Percentiles rank a stretch among this genome's conserved stretches.
These are phyloP conservation scores for Caenorhabditis sp. DNA, from an alignment of 2,888 invertebrate species.

Conservation along the genomic window DNA sequence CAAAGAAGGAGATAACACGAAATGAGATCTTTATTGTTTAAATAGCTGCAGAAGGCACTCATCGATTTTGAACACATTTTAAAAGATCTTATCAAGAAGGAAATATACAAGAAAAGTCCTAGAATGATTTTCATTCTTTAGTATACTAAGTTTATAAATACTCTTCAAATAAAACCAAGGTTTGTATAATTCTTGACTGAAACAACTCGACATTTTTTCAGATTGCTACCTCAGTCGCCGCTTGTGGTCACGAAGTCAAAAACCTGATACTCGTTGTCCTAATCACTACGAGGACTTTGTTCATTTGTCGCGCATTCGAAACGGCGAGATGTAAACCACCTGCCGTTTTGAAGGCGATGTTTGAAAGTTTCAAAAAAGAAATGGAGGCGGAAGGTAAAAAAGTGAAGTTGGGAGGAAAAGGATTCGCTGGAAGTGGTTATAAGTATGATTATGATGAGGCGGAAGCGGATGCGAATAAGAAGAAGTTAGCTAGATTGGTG, in stretches of 20 bases:
- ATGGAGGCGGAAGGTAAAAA: conserved; percentile 83
- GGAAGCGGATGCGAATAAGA: conserved; percentile 90
- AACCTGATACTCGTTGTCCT: conserved; percentile 91
- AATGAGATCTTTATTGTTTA: no score
- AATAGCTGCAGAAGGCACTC: no score
- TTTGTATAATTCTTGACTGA: no score
- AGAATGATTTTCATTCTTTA: no score
- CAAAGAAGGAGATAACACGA: conserved; percentile 97
- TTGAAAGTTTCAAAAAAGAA: conserved; percentile 87
- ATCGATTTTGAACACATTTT: no score
- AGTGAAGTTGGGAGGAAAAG: conserved; percentile 58
- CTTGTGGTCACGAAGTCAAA: conserved; percentile 96
- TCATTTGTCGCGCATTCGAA: conserved; percentile 86
- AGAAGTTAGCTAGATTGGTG: conserved; percentile 97
- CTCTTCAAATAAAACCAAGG: no score
- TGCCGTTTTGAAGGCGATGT: conserved; percentile 81
- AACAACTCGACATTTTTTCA: conserved; percentile 55
- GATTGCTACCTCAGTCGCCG: conserved; percentile 96
- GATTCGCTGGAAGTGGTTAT: conserved; percentile 91
- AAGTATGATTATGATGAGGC: conserved; percentile 95
- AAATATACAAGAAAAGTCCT: no score
- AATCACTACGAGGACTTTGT: conserved; percentile 80
- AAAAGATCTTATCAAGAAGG: no score
- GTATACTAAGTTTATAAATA: no score
- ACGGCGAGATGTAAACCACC: conserved; percentile 78